phyloP scores from a whole-genome alignment of 1,140 invertebrate species.

The Chelonus insularis region DNA sequence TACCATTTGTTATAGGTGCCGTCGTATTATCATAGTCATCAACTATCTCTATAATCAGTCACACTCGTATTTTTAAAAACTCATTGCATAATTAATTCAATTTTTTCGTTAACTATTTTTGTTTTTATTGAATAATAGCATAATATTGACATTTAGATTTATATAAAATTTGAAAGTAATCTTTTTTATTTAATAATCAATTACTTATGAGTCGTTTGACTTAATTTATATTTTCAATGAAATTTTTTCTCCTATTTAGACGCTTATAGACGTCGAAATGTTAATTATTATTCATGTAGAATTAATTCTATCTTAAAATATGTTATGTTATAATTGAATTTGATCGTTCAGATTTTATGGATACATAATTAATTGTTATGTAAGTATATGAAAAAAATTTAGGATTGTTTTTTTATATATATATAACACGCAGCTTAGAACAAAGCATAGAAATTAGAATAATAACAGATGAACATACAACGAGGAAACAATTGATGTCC shows the following conservation, averaged over 20 bases:
- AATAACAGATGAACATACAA: background rate
- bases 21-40: conserved; percentile 23
- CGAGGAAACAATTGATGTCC: too few species aligned
- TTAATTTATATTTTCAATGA: too few species aligned
- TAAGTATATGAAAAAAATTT: conserved; percentile 36
- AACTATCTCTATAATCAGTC: too few species aligned
- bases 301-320: conserved; percentile 6
- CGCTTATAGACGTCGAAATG: too few species aligned
- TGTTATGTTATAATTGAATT: conserved; percentile 60
- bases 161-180: too few species aligned
- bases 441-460: background rate
- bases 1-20: conserved; percentile 18
- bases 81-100: background rate
- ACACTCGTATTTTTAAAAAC: conserved; percentile 15
- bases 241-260: too few species aligned
- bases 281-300: too few species aligned
- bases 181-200: too few species aligned
- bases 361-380: conserved; percentile 57
- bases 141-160: too few species aligned
- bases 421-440: background rate
- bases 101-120: background rate
- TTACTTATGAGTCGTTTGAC: too few species aligned
- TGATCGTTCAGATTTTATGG: conserved; percentile 62
- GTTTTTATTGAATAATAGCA: too few species aligned
- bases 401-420: background rate